Evolutionary conservation across 2,113 vertebrate genomes (phyloP).

Genomic region (Tetraodon nigroviridis): DNA sequence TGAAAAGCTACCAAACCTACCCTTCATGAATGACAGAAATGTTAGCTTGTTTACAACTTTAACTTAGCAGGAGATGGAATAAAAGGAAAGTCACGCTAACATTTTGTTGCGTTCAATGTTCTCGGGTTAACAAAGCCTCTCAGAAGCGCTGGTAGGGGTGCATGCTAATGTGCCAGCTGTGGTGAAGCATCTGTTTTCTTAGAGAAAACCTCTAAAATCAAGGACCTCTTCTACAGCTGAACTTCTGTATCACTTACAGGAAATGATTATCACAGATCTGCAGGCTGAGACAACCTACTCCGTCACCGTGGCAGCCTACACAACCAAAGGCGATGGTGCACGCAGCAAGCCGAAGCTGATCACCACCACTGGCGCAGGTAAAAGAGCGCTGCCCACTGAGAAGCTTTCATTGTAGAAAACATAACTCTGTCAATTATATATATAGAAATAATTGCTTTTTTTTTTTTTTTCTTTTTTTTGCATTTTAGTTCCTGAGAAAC

Average conservation of each 20-base stretch:
- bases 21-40: not conserved
- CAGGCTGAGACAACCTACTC: slow-evolving; percentile 95
- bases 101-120: slow-evolving; percentile 1
- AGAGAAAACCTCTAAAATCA: slow-evolving; percentile 2
- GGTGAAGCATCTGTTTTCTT: slow-evolving; percentile 2
- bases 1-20: not conserved
- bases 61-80: not conserved
- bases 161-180: slow-evolving; percentile 19
- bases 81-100: not conserved
- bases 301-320: slow-evolving; percentile 94
- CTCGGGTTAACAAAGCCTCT: slow-evolving; percentile 5
- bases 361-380: slow-evolving; percentile 96
- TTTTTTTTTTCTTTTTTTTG: slow-evolving; percentile 33
- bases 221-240: not conserved
- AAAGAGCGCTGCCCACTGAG: slow-evolving; percentile 14
- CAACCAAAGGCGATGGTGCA: slow-evolving; percentile 97
- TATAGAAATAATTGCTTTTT: slow-evolving; percentile 21
- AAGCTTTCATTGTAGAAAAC: not conserved
- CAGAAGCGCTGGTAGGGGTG: slow-evolving; percentile 4
- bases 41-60: not conserved
- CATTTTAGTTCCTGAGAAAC: slow-evolving; percentile 92
- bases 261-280: slow-evolving; percentile 93
- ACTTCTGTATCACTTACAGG: slow-evolving; percentile 71
- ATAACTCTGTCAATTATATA: not conserved
- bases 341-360: slow-evolving; percentile 95